Conservation (phyloP, 2,888 invertebrate genomes). For the Ophion costatus region DNA sequence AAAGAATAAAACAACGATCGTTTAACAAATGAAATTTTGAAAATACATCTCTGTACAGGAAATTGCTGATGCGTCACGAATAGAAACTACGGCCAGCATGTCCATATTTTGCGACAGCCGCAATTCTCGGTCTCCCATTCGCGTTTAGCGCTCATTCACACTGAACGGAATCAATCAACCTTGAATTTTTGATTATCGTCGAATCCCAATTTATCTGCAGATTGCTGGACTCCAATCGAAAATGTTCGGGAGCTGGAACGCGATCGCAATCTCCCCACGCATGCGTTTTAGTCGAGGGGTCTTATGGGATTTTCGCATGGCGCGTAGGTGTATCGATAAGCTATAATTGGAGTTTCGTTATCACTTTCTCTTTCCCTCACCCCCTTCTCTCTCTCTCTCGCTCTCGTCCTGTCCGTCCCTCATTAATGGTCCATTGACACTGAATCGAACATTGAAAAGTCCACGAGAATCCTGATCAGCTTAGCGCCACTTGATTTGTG, state of each 20-base stretch:
- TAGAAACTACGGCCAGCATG: not conserved
- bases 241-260: not conserved
- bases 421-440: slow-evolving; percentile 60
- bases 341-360: slow-evolving; percentile 35
- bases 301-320: slow-evolving; percentile 34
- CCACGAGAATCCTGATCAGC: slow-evolving; percentile 30
- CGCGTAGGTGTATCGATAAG: slow-evolving; percentile 20
- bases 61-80: slow-evolving; percentile 12
- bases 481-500: slow-evolving; percentile 34
- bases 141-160: not conserved
- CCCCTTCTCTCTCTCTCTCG: not conserved
- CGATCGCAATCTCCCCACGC: not conserved
- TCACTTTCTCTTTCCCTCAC: slow-evolving; percentile 4
- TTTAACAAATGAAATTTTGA: slow-evolving; percentile 14
- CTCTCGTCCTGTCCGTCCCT: not conserved
- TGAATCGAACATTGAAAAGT: slow-evolving; percentile 47
- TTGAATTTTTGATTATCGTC: slow-evolving; percentile 34
- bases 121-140: slow-evolving; percentile 1
- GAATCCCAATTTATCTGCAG: slow-evolving; percentile 12
- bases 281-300: slow-evolving; percentile 17
- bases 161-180: slow-evolving; percentile 45
- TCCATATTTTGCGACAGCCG: slow-evolving; percentile 1
- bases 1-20: not conserved
- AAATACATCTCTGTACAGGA: not conserved
- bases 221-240: not conserved